Evolutionary conservation across 2,113 vertebrate species (phyloP).

Genomic region (Thamnophis sirtalis): DNA sequence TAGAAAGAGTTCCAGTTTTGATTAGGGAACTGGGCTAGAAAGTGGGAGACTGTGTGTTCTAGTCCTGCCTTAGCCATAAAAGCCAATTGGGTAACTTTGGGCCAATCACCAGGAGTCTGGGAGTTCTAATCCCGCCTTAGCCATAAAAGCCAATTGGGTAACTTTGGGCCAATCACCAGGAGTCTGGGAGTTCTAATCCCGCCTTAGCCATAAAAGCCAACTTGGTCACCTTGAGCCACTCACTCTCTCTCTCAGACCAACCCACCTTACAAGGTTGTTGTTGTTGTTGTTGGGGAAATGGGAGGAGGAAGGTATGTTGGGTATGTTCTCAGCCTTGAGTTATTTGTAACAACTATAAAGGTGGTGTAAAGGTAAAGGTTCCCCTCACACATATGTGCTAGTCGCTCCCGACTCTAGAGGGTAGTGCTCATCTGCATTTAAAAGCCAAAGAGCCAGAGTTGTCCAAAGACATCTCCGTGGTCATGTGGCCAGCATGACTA

Average conservation of each 20-base stretch:
- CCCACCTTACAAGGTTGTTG: too few species aligned
- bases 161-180: too few species aligned
- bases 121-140: too few species aligned
- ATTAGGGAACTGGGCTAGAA: not conserved
- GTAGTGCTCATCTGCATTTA: too few species aligned
- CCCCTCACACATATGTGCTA: too few species aligned
- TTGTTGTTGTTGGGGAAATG: not conserved
- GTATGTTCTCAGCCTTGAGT: not conserved
- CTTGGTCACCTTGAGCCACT: not conserved
- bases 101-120: too few species aligned
- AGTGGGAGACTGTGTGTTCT: not conserved
- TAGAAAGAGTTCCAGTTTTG: not conserved
- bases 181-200: not conserved
- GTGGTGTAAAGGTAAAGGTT: too few species aligned
- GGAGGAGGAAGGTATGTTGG: not conserved
- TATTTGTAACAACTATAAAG: not conserved
- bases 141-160: too few species aligned
- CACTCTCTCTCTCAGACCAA: not conserved
- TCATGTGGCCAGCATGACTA: too few species aligned
- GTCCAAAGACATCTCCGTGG: too few species aligned
- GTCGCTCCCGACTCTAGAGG: too few species aligned
- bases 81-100: not conserved
- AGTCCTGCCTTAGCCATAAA: not conserved
- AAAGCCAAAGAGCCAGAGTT: too few species aligned
- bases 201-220: not conserved